Conservation (phyloP, 2,797 vertebrate species). For the Psittacula echo region DNA sequence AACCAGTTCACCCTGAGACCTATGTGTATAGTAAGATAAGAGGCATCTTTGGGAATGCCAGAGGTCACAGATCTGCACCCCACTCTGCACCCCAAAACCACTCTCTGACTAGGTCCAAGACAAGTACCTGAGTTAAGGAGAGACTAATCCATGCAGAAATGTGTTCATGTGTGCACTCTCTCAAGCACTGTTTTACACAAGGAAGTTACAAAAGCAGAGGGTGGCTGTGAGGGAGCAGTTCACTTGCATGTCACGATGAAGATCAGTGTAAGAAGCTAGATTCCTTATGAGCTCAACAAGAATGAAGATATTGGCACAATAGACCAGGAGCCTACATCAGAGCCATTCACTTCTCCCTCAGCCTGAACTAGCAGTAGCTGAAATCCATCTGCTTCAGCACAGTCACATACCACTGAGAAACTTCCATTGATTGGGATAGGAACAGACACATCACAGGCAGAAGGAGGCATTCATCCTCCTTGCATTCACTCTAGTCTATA, state of each 20-base stretch:
- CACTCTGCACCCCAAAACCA: neutral
- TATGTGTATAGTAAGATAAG: neutral
- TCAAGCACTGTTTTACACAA: neutral
- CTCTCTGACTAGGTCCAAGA: neutral
- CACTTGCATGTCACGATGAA: neutral
- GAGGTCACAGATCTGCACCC: neutral
- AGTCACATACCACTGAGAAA: neutral
- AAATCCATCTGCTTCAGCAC: neutral
- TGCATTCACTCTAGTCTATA: neutral
- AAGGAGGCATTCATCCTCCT: neutral
- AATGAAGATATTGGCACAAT: neutral
- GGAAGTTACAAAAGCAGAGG: neutral
- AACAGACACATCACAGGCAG: neutral
- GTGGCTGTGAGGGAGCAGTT: neutral
- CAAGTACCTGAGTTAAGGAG: neutral
- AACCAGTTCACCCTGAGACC: neutral
- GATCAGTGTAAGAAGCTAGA: neutral
- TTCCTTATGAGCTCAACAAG: neutral
- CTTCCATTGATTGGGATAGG: rapidly evolving
- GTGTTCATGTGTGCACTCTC: rapidly evolving
- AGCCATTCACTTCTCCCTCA: neutral
- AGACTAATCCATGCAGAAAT: rapidly evolving
- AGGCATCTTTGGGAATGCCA: neutral
- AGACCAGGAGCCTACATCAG: neutral
- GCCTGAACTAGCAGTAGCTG: neutral